Conservation (phyloP, 2,888 invertebrate species). For the Rosalia funebris region DNA sequence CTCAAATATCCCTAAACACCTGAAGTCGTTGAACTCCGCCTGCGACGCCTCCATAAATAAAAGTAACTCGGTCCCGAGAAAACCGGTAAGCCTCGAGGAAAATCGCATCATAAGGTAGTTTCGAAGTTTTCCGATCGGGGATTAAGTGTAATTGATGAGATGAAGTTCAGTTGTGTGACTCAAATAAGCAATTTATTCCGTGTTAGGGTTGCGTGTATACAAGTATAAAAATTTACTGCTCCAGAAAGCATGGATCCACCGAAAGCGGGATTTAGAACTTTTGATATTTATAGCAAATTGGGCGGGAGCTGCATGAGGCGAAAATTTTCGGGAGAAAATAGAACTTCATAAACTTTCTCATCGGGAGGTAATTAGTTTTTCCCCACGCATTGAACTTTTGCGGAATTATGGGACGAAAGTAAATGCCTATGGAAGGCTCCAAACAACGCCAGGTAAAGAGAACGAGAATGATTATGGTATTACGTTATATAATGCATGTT, state of each 20-base stretch:
- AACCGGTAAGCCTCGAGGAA: conserved; percentile 10
- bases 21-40: conserved; percentile 9
- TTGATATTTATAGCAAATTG: conserved; percentile 8
- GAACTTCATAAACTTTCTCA: not conserved
- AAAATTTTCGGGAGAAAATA: conserved; percentile 7
- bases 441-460: too few relatives aligned
- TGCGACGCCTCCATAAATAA: conserved; percentile 9
- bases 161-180: conserved; percentile 34
- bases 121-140: conserved; percentile 34
- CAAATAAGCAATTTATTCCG: conserved; percentile 36
- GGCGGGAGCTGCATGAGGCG: not conserved
- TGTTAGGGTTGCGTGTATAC: conserved; percentile 30
- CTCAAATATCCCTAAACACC: not conserved
- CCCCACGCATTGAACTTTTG: too few relatives aligned
- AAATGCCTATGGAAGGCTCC: too few relatives aligned
- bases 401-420: too few relatives aligned
- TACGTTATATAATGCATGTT: too few relatives aligned
- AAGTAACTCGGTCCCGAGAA: not conserved
- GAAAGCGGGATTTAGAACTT: conserved; percentile 23
- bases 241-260: conserved; percentile 8
- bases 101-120: conserved; percentile 28
- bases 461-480: too few relatives aligned
- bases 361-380: too few relatives aligned
- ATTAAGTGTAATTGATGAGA: conserved; percentile 37
- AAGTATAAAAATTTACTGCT: conserved; percentile 22